Conservation (phyloP, 2,113 vertebrate genomes). For the Arenaria interpres region DNA sequence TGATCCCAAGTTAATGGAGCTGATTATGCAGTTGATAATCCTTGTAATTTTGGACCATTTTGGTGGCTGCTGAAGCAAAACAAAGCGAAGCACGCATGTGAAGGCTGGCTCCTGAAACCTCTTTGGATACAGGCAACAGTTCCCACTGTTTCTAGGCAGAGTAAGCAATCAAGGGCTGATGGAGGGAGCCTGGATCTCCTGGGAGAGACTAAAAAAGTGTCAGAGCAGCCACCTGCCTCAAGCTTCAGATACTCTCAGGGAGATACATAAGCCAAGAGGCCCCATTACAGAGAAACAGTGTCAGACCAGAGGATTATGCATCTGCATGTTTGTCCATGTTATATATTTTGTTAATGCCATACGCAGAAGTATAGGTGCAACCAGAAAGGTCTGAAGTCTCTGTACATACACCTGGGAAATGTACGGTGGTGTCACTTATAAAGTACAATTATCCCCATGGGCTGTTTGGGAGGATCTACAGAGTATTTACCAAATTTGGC, state of each 20-base stretch:
- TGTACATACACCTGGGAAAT: not conserved
- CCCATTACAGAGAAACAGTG: not conserved
- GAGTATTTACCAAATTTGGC: not conserved
- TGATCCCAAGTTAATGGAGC: not conserved
- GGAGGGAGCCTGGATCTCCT: not conserved
- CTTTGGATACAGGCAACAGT: not conserved
- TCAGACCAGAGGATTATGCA: not conserved
- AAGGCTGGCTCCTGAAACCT: not conserved
- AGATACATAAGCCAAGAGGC: not conserved
- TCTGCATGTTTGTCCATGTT: not conserved
- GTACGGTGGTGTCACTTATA: not conserved
- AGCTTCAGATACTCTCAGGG: not conserved
- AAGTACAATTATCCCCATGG: not conserved
- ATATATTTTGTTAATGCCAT: not conserved
- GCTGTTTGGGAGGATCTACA: not conserved
- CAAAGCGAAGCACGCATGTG: not conserved
- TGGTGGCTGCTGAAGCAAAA: not conserved
- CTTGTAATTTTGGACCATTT: not conserved
- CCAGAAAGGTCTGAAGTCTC: not conserved
- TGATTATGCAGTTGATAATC: not conserved
- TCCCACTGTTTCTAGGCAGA: not conserved
- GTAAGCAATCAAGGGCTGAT: not conserved
- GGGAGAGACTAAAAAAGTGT: not conserved
- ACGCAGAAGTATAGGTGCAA: not conserved
- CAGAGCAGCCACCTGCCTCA: not conserved